phyloP scores from a whole-genome alignment of 2,888 invertebrate species.

The Byasa hedistus region DNA sequence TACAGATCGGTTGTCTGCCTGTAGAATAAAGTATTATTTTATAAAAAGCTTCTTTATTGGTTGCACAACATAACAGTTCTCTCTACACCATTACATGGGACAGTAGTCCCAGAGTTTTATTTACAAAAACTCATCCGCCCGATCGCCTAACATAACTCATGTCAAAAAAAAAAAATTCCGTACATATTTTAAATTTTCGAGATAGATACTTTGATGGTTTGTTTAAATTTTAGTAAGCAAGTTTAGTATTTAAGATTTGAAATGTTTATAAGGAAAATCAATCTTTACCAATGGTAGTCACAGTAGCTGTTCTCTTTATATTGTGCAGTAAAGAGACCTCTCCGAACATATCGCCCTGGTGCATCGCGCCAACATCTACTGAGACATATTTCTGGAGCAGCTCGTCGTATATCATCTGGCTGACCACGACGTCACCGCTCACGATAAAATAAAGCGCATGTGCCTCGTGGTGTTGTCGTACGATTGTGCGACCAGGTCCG shows the following conservation, averaged over 20 bases:
- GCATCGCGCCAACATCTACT: constrained; percentile 73
- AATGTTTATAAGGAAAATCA: not conserved
- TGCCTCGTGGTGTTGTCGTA: constrained; percentile 81
- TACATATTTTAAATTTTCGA: too few species aligned
- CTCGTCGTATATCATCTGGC: constrained; percentile 74
- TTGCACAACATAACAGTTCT: too few species aligned
- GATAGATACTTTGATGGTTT: not conserved
- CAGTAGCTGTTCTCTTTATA: constrained; percentile 81
- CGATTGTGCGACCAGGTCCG: constrained; percentile 79
- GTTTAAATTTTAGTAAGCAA: not conserved
- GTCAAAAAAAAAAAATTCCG: too few species aligned
- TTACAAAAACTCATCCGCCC: too few species aligned
- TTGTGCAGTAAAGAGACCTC: constrained; percentile 83
- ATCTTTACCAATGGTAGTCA: constrained; percentile 71
- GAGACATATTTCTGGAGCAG: constrained; percentile 66
- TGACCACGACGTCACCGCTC: constrained; percentile 77
- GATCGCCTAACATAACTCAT: too few species aligned
- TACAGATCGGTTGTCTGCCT: too few species aligned
- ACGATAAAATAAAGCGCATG: constrained; percentile 83
- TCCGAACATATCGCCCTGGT: constrained; percentile 83
- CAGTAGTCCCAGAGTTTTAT: too few species aligned
- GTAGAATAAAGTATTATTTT: too few species aligned
- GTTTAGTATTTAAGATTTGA: not conserved
- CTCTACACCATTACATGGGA: too few species aligned
- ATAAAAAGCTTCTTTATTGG: too few species aligned